A percentile compares a stretch with the other conserved stretches of the same genome.
These are phyloP conservation scores for Pissodes strobi DNA, from an alignment of 1,140 invertebrate genomes.

Conservation along the genomic window DNA sequence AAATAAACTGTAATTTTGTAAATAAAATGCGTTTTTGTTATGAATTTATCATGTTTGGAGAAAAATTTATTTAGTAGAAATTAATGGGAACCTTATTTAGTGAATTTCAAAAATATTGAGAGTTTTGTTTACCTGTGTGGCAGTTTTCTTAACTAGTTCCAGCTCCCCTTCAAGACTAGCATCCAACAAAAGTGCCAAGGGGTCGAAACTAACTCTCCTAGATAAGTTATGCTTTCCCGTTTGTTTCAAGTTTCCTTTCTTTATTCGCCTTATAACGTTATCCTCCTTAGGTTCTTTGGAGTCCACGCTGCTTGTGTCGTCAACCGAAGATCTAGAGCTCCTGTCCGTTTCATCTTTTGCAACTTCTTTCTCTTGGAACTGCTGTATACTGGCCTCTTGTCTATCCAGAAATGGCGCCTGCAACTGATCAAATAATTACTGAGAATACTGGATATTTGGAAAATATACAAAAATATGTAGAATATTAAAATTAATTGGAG, in stretches of 20 bases:
- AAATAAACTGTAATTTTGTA: no score
- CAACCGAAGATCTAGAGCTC: conserved; percentile 50
- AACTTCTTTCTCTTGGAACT: conserved; percentile 33
- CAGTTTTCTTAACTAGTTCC: conserved; percentile 94
- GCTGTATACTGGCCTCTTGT: conserved; percentile 19
- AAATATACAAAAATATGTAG: no score
- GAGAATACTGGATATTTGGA: no score
- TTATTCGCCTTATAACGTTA: conserved; percentile 66
- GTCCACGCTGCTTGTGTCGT: conserved; percentile 30
- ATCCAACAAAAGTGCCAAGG: conserved; percentile 92
- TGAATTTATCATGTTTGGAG: no score
- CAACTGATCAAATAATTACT: no score
- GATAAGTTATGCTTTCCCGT: conserved; percentile 72
- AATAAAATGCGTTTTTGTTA: no score
- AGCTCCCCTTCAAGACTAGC: conserved; percentile 97
- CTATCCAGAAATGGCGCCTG: conserved; percentile 26
- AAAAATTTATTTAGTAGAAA: no score
- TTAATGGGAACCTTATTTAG: no score
- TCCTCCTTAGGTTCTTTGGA: conserved; percentile 42
- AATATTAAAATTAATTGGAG: no score
- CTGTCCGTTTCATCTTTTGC: conserved; percentile 61
- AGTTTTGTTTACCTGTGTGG: conserved; percentile 75
- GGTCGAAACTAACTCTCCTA: conserved; percentile 94
- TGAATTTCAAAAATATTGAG: no score
- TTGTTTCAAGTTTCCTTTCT: conserved; percentile 77